These are phyloP conservation scores for Spilosoma lubricipeda DNA, from an alignment of 2,888 invertebrate genomes.

Conservation along the genomic window DNA sequence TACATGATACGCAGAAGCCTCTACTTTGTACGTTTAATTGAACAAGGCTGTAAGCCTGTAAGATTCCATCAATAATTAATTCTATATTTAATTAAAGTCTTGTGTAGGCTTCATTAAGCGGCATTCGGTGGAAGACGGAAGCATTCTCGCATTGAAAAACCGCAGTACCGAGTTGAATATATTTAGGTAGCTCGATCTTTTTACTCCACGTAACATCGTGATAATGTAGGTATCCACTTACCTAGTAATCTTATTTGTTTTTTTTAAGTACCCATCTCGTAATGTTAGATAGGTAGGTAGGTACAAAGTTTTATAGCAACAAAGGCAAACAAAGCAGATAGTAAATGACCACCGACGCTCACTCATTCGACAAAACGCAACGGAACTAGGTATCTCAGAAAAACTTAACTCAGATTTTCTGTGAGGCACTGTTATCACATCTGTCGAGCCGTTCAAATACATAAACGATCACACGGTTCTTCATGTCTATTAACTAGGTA, in stretches of 20 bases:
- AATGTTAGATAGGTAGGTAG: no score
- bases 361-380: no score
- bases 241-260: not conserved
- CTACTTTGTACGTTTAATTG: not conserved
- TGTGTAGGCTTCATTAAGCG: slow-evolving; percentile 21
- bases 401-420: no score
- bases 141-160: slow-evolving; percentile 18
- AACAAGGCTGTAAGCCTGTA: not conserved
- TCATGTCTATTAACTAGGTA: no score
- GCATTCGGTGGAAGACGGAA: slow-evolving; percentile 10
- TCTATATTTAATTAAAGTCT: slow-evolving; percentile 50
- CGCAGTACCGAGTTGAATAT: slow-evolving; percentile 23
- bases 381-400: no score
- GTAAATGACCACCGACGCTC: no score
- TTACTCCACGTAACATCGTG: not conserved
- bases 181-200: slow-evolving; percentile 17
- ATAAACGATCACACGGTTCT: no score
- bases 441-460: no score
- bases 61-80: slow-evolving; percentile 45
- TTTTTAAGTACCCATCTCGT: not conserved
- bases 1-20: not conserved
- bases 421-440: no score
- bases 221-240: not conserved
- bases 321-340: no score
- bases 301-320: no score